Evolutionary conservation across 2,888 invertebrate species (phyloP).

Genomic region (Rhorus exstirpatorius): DNA sequence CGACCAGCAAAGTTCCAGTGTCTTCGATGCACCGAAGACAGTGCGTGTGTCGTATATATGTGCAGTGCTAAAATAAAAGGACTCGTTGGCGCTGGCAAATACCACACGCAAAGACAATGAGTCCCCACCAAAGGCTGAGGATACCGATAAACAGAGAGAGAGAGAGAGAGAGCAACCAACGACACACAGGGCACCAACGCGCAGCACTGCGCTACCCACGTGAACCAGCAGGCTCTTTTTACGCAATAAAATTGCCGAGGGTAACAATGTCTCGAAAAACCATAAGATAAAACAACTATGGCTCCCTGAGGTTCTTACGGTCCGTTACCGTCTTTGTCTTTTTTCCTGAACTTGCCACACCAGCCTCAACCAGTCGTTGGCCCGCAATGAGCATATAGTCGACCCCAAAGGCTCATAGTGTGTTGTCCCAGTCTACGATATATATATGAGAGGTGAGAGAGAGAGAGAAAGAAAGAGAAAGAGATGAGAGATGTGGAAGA

Average conservation of each 20-base stretch:
- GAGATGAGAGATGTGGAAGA: neutral
- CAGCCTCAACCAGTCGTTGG: constrained; percentile 25
- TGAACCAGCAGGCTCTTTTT: constrained; percentile 78
- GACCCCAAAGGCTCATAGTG: too few species aligned
- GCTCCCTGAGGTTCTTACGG: too few species aligned
- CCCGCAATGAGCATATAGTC: too few species aligned
- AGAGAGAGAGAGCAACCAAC: constrained; percentile 7
- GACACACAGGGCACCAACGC: constrained; percentile 11
- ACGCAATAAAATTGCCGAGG: constrained; percentile 79
- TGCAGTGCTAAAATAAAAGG: neutral
- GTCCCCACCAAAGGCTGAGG: constrained; percentile 66
- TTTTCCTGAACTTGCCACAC: constrained; percentile 52
- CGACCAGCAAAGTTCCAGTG: constrained; percentile 67
- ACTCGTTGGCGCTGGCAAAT: constrained; percentile 1
- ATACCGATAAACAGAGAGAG: constrained; percentile 15
- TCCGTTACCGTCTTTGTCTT: neutral
- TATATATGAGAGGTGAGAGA: neutral
- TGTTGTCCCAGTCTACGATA: neutral
- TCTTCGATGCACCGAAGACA: constrained; percentile 15
- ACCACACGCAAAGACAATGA: constrained; percentile 81
- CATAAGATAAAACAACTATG: constrained; percentile 84
- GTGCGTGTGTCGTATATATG: constrained; percentile 4
- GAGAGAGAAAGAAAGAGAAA: constrained; percentile 1
- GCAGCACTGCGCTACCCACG: constrained; percentile 73
- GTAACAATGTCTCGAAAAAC: constrained; percentile 85